Evolutionary conservation across 92 coral and sea anemone genomes (phyloP), one percentile per base, ranked within the genome.

Genomic region (Phymanthus crucifer): DNA sequence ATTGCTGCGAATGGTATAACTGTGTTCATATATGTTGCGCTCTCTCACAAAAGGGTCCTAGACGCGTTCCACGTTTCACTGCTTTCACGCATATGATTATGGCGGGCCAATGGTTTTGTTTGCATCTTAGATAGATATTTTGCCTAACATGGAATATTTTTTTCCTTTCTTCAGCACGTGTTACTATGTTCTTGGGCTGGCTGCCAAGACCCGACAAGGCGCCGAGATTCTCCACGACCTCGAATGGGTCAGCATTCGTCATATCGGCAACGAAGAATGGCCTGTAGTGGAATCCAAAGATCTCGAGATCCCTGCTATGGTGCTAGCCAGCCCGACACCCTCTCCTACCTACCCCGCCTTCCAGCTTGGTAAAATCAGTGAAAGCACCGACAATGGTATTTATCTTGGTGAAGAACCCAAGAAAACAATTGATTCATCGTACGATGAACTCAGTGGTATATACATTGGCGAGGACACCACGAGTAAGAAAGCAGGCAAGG

Each of bases 151-250:
- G 66, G 32, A 1, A 5, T 23, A 14, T n/a, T 61, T 11, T 36
- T 17, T 21, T 1, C 21, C 32, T 40, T 3, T 19, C 45, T 73
- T 23, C 65, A 95, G 98, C 52, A 95, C 98, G 1, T 95, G 98
- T 65, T 95, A 85, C 83, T 95, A 92, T 73, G 97, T 92, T 12
- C 91, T 95, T 69, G 98, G 98, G 8, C 83, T 95, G 81, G 93
- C 93, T 23, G 97, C 98, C 10, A 95, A 91, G 82, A 95, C 98
- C 13, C 97, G 98, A 13, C 94, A 93, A 83, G 98, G 98, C 29
- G 92, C 97, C 6, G 98, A 95, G 79, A 83, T 90, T 69, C 95
- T 95, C 4, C 89, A 76, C 26, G 91, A 80, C 54, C 85, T 82
- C 3, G 94, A 93, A 66, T 95, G 98, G 98, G 95, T 93, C 32